Percentiles rank a stretch among this genome's conserved stretches.
phyloP scores from a whole-genome alignment of 1,140 invertebrate genomes.

The Tetramorium parvispinum region DNA sequence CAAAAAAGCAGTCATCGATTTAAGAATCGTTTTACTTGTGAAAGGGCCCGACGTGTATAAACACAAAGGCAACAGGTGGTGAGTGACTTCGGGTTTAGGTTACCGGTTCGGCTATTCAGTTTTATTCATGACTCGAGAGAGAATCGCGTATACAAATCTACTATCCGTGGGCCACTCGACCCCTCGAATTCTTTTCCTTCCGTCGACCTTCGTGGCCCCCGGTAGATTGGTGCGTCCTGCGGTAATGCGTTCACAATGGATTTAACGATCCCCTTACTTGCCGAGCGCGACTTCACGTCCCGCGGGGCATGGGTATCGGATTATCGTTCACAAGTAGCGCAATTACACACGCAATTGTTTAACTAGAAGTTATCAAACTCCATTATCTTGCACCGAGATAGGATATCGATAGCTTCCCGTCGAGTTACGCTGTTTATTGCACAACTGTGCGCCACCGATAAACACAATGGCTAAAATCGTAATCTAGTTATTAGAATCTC shows the following conservation, averaged over 20 bases:
- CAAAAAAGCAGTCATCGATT: slow-evolving; percentile 53
- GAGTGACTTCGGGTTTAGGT: slow-evolving; percentile 73
- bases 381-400: not conserved
- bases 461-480: not conserved
- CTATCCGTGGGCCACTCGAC: slow-evolving; percentile 64
- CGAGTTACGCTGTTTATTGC: slow-evolving; percentile 3
- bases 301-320: slow-evolving; percentile 38
- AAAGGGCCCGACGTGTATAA: slow-evolving; percentile 66
- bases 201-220: slow-evolving; percentile 53
- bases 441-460: not conserved
- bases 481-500: not conserved
- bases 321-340: slow-evolving; percentile 6
- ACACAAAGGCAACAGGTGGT: slow-evolving; percentile 77
- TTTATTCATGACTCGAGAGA: slow-evolving; percentile 76
- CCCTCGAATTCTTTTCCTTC: slow-evolving; percentile 69
- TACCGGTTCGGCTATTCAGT: slow-evolving; percentile 76
- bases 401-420: not conserved
- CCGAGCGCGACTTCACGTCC: slow-evolving; percentile 37
- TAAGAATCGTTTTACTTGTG: slow-evolving; percentile 62
- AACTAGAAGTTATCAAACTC: slow-evolving; percentile 1
- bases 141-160: slow-evolving; percentile 70
- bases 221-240: slow-evolving; percentile 34
- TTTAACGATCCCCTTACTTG: slow-evolving; percentile 65
- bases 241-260: slow-evolving; percentile 70
- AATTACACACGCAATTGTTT: slow-evolving; percentile 16